Evolutionary conservation across 2,888 invertebrate genomes (phyloP), one percentile per base, ranked within the genome.

Genomic region (Drosophila borealis): DNA sequence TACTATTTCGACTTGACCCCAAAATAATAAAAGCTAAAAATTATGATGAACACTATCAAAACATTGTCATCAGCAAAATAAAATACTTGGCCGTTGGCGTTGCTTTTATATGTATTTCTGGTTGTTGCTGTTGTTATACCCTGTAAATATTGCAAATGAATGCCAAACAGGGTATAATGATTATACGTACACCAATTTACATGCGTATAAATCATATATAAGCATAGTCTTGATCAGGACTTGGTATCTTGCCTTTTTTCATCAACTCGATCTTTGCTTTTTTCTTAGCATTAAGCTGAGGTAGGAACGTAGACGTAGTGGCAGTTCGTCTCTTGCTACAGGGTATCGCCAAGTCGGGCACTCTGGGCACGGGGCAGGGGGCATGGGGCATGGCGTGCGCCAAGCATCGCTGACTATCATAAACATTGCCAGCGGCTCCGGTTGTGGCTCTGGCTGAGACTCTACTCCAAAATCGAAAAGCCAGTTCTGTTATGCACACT

Each of bases 401-500:
- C 84, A 81, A 84, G 79, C 87, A 81, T 69, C 75, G 75, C 60
- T 81, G 75, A 42, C 79, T 78, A 87, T 79, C 81, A 75, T 62
- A 64, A 74, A 60, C 81, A 80, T 63, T 21, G 75, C 88, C 85
- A 67, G 61, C 62, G 79, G 83, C 44, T 44, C 44, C 44, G 44
- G 42, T 54, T 42, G 17, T 14, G 39, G 72, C 45, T 41, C 33
- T 13, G 54, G 49, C 45, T 19, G 46, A 64, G 71, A 61, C 61
- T 46, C 53, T 13, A 19, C 53, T 53, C 53, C 17, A 13, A 53
- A 41, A 29, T 39, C 37, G 21, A 56, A 70, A 64, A 81, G 68
- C 84, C 63, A 78, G 81, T 81, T 84, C 79, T 87, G 75, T 75
- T 84, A 75, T 84, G 81, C 81, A 87, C 81, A 81, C 84, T 87